These are phyloP conservation scores for Mixornis gularis DNA, from an alignment of 2,113 vertebrate species.

Conservation along the genomic window DNA sequence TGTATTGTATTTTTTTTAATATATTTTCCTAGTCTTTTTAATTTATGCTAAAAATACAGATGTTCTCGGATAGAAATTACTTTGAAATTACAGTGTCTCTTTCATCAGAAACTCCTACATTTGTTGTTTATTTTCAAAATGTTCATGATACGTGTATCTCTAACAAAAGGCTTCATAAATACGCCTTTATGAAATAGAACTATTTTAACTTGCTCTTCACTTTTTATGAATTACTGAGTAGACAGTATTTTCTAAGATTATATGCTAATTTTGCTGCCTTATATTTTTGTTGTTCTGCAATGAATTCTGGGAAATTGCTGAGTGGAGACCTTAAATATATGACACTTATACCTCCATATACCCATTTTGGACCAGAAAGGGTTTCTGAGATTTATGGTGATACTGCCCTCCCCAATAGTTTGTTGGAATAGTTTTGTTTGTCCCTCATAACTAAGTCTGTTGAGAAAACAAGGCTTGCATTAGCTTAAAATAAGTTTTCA, in stretches of 20 bases:
- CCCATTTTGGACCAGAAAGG: neutral
- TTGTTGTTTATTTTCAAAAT: neutral
- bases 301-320: constrained; percentile 40
- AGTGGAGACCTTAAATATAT: neutral
- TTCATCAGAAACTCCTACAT: neutral
- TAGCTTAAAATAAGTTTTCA: neutral
- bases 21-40: neutral
- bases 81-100: neutral
- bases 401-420: neutral
- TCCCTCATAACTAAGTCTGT: neutral
- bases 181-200: neutral
- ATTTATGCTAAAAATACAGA: neutral
- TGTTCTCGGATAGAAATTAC: neutral
- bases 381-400: constrained; percentile 22
- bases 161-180: neutral
- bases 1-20: neutral
- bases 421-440: constrained; percentile 2
- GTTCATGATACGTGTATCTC: neutral
- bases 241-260: neutral
- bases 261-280: neutral
- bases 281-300: constrained; percentile 45
- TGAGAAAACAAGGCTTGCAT: neutral
- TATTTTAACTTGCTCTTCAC: neutral
- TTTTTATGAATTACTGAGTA: neutral
- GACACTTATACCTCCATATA: neutral